phyloP scores from a whole-genome alignment of 2,888 invertebrate species.

The Scelioninae gen. 1 region DNA sequence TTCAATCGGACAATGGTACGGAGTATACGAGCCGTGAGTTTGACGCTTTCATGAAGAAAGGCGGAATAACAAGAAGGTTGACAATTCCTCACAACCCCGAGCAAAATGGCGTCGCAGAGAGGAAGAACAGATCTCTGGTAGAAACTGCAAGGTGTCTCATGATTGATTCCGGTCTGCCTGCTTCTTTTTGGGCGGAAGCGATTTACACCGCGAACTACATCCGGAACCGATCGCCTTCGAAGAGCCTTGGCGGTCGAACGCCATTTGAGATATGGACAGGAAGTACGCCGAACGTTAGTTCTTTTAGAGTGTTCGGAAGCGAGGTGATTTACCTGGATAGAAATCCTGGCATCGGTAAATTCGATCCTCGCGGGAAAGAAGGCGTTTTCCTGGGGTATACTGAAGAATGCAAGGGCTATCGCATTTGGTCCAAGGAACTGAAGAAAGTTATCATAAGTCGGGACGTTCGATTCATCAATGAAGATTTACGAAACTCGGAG shows the following conservation, averaged over 20 bases:
- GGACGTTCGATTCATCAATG: neutral
- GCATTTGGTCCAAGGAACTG: constrained; percentile 44
- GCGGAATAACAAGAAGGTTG: neutral
- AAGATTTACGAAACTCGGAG: neutral
- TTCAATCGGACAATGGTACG: neutral
- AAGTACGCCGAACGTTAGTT: constrained; percentile 3
- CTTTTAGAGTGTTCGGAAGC: constrained; percentile 23
- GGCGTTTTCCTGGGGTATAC: constrained; percentile 31
- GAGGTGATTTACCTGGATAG: constrained; percentile 10
- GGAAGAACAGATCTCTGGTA: neutral
- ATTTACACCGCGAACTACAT: constrained; percentile 3
- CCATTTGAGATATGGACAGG: constrained; percentile 5
- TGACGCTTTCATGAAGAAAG: neutral
- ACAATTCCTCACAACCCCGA: constrained; percentile 15
- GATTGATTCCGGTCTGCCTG: too few species aligned
- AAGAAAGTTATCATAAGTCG: constrained; percentile 41
- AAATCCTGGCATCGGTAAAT: constrained; percentile 29
- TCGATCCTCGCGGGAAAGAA: constrained; percentile 29
- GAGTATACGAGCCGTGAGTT: neutral
- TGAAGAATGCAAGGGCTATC: constrained; percentile 57
- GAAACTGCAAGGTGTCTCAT: too few species aligned
- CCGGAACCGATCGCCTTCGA: constrained; percentile 15
- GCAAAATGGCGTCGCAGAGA: neutral
- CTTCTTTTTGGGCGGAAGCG: constrained; percentile 6
- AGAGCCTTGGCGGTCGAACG: constrained; percentile 8